phyloP scores from a whole-genome alignment of 2,113 vertebrate species.

The Lycaon pictus region DNA sequence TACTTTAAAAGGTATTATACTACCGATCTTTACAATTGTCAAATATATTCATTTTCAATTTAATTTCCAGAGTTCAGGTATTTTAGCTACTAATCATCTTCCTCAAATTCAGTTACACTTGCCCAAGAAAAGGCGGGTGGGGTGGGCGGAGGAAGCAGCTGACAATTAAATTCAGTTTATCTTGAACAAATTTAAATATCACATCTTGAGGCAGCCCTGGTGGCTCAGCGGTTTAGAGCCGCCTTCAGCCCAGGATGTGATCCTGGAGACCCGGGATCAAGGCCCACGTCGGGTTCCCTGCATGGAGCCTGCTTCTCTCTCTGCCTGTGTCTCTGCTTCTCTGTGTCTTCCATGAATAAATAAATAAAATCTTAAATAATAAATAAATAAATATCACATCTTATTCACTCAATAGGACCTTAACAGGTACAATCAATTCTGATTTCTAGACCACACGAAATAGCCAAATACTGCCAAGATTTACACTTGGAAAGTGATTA shows the following conservation, averaged over 20 bases:
- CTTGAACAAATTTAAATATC: constrained; percentile 24
- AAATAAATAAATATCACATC: neutral
- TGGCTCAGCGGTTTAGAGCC: too few relatives aligned
- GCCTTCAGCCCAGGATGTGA: too few relatives aligned
- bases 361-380: too few relatives aligned
- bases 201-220: neutral
- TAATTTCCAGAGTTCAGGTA: neutral
- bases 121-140: neutral
- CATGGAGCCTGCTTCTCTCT: too few relatives aligned
- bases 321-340: too few relatives aligned
- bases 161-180: neutral
- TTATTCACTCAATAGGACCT: neutral
- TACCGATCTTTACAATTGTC: neutral
- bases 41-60: neutral
- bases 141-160: neutral
- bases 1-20: neutral
- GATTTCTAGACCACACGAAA: constrained; percentile 24
- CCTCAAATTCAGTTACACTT: neutral
- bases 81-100: constrained; percentile 10
- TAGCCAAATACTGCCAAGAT: neutral
- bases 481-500: neutral
- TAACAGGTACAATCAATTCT: neutral
- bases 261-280: too few relatives aligned
- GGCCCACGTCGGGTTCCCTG: too few relatives aligned
- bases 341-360: too few relatives aligned